Base-by-base conservation (phyloP, 2,113 vertebrate genomes). In the Urocitellus parryii region DNA sequence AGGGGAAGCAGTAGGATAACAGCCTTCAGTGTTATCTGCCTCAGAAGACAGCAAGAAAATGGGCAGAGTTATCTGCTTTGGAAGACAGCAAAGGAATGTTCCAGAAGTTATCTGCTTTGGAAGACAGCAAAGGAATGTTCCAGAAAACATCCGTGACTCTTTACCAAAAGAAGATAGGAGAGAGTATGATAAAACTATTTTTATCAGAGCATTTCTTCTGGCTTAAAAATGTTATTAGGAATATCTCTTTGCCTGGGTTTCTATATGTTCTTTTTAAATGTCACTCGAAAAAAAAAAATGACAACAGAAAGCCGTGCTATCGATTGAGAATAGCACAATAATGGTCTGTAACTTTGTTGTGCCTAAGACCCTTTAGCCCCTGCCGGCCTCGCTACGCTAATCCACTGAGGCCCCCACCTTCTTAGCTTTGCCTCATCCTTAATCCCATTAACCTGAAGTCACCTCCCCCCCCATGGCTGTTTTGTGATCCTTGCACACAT, bases 1-100 rank as follows among this genome's bases (percentile, higher is more conserved):
- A 39, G 16, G 51, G 8, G 2, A 0, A 5, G 2, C 18, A 22
- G 17, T 29, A 34, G 63, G 6, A 32, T 27, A n/a, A 70, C 0
- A n/a, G 39, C 11, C 17, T 42, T 86, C 22, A 11, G 39, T 51
- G 4, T 25, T 63, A 29, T 22, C 48, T 65, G 6, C 70, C 45
- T 82, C 11, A 58, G 42, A 87, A 90, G 58, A 56, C 4, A 72
- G 42, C 27, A 58, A 24, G 65, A 8, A 5, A 56, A 73, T 29
- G 17, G 16, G 10, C n/a, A 65, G 39, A 58, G 12, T 53, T 73
- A 48, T 32, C 56, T 65, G 4, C 83, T 56, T 72, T 27, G 53
- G 65, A 70, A 90, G 72, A 68, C 20, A 72, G n/a, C 16, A 51
- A 34, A 86, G 48, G 58, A 61, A 61, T 61, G 22, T 25, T 61